Conservation (phyloP, 2,113 vertebrate genomes). For the Rhea pennata region DNA sequence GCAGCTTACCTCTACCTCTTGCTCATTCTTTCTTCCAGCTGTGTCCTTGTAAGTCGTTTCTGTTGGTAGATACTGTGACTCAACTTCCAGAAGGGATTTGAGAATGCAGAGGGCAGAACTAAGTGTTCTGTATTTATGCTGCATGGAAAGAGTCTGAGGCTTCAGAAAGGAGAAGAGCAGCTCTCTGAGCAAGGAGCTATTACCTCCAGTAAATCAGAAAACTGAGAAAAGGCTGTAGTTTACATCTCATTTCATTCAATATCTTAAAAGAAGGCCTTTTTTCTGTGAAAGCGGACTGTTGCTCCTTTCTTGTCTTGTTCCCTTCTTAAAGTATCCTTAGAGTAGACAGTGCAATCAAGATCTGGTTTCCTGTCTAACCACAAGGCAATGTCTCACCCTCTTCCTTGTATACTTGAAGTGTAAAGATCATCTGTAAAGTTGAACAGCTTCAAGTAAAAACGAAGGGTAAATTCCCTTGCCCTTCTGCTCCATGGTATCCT, state of each 20-base stretch:
- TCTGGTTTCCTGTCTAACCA: background rate
- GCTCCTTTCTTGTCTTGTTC: background rate
- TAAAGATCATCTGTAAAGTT: background rate
- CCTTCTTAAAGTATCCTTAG: background rate
- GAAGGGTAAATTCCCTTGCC: background rate
- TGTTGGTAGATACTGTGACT: background rate
- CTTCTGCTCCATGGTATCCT: background rate
- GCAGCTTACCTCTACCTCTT: slow-evolving; percentile 6
- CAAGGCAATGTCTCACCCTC: background rate
- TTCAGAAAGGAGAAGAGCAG: background rate
- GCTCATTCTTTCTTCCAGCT: background rate
- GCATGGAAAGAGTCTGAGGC: background rate
- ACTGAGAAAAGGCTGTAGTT: background rate
- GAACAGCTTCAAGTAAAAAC: background rate
- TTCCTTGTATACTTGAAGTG: background rate
- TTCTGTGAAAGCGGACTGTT: background rate
- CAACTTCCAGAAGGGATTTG: background rate
- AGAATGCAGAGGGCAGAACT: background rate
- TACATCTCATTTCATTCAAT: background rate
- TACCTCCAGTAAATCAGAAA: background rate
- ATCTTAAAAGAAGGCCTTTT: background rate
- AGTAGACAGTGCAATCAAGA: background rate
- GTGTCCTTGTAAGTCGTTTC: background rate
- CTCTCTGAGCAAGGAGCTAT: background rate
- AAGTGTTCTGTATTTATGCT: background rate